phyloP scores from a whole-genome alignment of 2,797 vertebrate genomes.

The Melanotaenia parkinsoni region DNA sequence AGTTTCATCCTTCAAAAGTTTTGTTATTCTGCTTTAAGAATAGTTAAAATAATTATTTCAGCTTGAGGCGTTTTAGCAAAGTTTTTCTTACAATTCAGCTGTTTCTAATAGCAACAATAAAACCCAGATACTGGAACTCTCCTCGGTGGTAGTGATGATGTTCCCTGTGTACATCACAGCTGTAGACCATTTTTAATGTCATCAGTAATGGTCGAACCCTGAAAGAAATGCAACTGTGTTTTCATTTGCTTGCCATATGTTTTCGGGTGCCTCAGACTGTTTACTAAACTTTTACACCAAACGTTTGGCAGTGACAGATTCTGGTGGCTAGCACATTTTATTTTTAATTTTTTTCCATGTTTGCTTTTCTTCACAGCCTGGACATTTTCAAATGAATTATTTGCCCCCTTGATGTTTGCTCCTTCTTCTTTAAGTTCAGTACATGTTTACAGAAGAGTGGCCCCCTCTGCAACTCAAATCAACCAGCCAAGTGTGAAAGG shows the following conservation, averaged over 20 bases:
- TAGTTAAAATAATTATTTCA: not conserved
- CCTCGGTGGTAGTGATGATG: not conserved
- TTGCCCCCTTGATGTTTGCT: not conserved
- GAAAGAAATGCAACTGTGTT: not conserved
- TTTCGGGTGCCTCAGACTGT: not conserved
- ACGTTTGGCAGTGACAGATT: not conserved
- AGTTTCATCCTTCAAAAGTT: not conserved
- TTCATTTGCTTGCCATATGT: slow-evolving; percentile 5
- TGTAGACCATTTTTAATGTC: slow-evolving; percentile 6
- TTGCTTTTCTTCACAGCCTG: slow-evolving; percentile 9
- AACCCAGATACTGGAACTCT: not conserved
- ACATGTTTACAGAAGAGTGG: not conserved
- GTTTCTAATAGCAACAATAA: not conserved
- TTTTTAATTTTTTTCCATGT: not conserved
- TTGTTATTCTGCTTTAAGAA: not conserved
- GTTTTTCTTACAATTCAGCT: not conserved
- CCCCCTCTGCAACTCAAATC: too few species aligned
- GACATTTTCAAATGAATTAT: slow-evolving; percentile 7
- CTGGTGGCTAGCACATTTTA: slow-evolving; percentile 10
- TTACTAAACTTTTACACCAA: not conserved
- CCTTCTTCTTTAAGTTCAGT: not conserved
- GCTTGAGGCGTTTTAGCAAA: slow-evolving; percentile 2
- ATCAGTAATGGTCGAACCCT: not conserved
- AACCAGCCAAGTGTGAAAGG: slow-evolving; percentile 4
- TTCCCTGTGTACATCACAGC: slow-evolving; percentile 2